phyloP scores from a whole-genome alignment of 2,888 invertebrate species.

The Branchellion lobata region DNA sequence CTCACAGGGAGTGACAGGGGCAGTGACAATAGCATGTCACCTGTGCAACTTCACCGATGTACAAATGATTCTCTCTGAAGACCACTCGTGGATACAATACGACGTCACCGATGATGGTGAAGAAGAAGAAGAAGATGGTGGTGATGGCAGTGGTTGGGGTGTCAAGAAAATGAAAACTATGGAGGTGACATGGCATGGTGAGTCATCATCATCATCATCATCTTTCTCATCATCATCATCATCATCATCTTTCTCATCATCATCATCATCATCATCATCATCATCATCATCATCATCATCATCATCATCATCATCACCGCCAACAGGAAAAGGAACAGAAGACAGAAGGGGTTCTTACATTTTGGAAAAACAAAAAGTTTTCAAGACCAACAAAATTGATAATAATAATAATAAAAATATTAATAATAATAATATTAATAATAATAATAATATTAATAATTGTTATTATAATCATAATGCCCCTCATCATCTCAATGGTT shows the following conservation, averaged over 20 bases:
- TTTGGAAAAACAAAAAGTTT: background rate
- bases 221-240: constrained; percentile 10
- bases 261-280: background rate
- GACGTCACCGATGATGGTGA: background rate
- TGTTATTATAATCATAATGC: too few relatives aligned
- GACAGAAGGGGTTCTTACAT: background rate
- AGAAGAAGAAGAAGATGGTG: background rate
- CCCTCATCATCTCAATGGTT: too few relatives aligned
- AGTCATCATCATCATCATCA: constrained; percentile 1
- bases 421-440: too few relatives aligned
- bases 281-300: constrained; percentile 19
- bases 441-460: too few relatives aligned
- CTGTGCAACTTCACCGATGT: constrained; percentile 11
- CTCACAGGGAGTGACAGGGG: constrained; percentile 22
- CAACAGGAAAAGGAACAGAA: constrained; percentile 12
- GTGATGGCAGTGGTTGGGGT: too few relatives aligned
- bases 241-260: background rate
- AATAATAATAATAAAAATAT: too few relatives aligned
- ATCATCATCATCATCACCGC: constrained; percentile 7
- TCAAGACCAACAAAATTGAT: too few relatives aligned
- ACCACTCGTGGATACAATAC: constrained; percentile 34
- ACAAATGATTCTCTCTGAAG: constrained; percentile 27
- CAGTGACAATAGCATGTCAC: constrained; percentile 19
- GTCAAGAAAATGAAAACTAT: constrained; percentile 5
- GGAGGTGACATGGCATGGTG: constrained; percentile 40